Percentiles rank a stretch among this genome's conserved stretches.
These are phyloP conservation scores for Murina feae DNA, from an alignment of 2,113 vertebrate species.

Conservation along the genomic window DNA sequence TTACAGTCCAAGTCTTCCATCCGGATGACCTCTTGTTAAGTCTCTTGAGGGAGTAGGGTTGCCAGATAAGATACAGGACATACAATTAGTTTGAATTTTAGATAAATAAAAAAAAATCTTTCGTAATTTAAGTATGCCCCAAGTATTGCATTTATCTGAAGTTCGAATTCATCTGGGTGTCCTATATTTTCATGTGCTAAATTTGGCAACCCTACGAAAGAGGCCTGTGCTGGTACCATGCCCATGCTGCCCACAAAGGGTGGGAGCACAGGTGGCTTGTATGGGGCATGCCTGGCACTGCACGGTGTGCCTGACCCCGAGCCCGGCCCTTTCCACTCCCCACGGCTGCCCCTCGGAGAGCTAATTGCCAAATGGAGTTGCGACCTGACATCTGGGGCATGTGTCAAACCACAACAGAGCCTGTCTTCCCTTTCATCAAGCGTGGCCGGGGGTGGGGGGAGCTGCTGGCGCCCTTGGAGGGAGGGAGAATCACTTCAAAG, in stretches of 20 bases:
- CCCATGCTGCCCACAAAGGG: not conserved
- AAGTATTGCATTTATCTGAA: not conserved
- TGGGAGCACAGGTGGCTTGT: not conserved
- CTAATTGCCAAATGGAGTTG: constrained; percentile 30
- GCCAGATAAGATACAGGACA: not conserved
- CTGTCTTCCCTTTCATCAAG: constrained; percentile 63
- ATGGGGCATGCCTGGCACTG: not conserved
- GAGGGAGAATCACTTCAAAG: constrained; percentile 61
- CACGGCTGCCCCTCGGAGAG: constrained; percentile 54
- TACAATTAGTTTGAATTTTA: not conserved
- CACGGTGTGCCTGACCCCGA: not conserved
- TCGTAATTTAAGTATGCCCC: not conserved
- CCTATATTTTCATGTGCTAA: not conserved
- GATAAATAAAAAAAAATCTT: not conserved
- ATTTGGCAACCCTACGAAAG: not conserved
- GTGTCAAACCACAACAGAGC: constrained; percentile 73
- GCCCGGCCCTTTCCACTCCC: not conserved
- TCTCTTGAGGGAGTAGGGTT: not conserved
- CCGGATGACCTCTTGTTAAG: not conserved
- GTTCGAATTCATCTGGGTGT: not conserved
- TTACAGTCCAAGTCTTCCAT: not conserved
- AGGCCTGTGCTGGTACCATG: not conserved
- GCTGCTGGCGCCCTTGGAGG: constrained; percentile 43
- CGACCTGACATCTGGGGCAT: constrained; percentile 65
- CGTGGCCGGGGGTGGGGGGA: not conserved